Conservation (phyloP, 2,797 vertebrate species). For the Neosalanx taihuensis region DNA sequence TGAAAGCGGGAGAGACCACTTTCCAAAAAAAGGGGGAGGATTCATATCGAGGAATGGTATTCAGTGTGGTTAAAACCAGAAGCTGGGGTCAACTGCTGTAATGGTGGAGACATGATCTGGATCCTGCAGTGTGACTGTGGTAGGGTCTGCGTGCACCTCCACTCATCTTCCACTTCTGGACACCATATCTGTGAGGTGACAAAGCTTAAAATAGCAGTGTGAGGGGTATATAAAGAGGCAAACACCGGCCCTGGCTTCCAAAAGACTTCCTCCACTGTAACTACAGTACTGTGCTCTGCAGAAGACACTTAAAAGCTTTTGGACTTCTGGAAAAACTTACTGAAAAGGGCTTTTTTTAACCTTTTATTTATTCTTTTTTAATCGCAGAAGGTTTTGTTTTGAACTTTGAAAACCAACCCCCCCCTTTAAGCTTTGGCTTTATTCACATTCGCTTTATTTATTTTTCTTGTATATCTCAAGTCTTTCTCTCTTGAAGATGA, state of each 20-base stretch:
- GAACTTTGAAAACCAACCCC: not conserved
- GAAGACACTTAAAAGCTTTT: slow-evolving; percentile 18
- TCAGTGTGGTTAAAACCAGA: slow-evolving; percentile 33
- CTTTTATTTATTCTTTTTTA: not conserved
- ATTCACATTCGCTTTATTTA: not conserved
- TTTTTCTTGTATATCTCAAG: not conserved
- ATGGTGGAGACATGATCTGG: slow-evolving; percentile 43
- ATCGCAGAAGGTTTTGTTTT: not conserved
- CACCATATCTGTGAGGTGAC: slow-evolving; percentile 67
- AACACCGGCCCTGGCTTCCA: slow-evolving; percentile 34
- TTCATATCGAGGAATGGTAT: not conserved
- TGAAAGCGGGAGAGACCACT: slow-evolving; percentile 13
- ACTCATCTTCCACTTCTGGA: slow-evolving; percentile 63
- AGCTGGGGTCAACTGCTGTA: slow-evolving; percentile 48
- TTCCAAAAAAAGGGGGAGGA: not conserved
- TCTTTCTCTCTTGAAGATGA: slow-evolving; percentile 69
- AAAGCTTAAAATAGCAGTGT: slow-evolving; percentile 81
- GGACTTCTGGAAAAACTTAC: not conserved
- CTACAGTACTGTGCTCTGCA: slow-evolving; percentile 24
- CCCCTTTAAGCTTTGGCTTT: not conserved
- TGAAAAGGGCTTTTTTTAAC: not conserved
- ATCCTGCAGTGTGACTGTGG: slow-evolving; percentile 18
- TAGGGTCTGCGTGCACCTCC: slow-evolving; percentile 4
- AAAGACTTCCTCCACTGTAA: slow-evolving; percentile 34
- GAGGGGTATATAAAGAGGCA: slow-evolving; percentile 63